These are phyloP conservation scores for Scomberomorus guttatus DNA, from an alignment of 2,797 vertebrate species.

Conservation along the genomic window DNA sequence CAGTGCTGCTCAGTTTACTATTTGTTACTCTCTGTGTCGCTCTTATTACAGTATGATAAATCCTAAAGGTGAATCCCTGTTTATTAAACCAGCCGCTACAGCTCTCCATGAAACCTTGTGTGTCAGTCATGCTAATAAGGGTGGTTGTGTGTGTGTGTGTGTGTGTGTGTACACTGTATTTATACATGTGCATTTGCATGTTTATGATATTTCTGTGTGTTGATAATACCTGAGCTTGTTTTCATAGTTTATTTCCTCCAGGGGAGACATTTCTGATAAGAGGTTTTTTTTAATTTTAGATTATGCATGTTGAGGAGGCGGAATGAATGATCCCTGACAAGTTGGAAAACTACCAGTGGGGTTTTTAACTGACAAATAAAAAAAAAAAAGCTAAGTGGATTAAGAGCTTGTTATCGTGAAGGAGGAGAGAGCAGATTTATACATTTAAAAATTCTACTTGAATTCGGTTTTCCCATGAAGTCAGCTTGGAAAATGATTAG, in stretches of 20 bases:
- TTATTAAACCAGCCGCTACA: slow-evolving; percentile 53
- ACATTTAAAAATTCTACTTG: slow-evolving; percentile 49
- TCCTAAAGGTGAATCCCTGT: slow-evolving; percentile 70
- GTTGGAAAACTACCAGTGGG: slow-evolving; percentile 42
- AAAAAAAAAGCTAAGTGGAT: slow-evolving; percentile 65
- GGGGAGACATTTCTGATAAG: slow-evolving; percentile 54
- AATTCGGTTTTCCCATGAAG: slow-evolving; percentile 45
- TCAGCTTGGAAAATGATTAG: slow-evolving; percentile 30
- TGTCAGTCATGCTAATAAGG: slow-evolving; percentile 11
- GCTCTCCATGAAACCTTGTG: slow-evolving; percentile 24
- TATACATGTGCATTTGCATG: slow-evolving; percentile 3
- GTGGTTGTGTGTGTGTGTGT: slow-evolving; percentile 14
- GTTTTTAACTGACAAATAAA: slow-evolving; percentile 53
- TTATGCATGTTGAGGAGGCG: slow-evolving; percentile 49
- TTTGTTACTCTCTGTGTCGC: slow-evolving; percentile 53
- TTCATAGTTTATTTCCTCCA: slow-evolving; percentile 47
- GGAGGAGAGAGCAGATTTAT: slow-evolving; percentile 55
- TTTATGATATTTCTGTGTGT: slow-evolving; percentile 20
- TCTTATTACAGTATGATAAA: slow-evolving; percentile 69
- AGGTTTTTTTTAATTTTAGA: slow-evolving; percentile 45
- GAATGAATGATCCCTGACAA: slow-evolving; percentile 61
- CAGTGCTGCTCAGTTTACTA: slow-evolving; percentile 52
- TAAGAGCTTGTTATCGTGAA: slow-evolving; percentile 67
- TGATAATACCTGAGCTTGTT: slow-evolving; percentile 23
- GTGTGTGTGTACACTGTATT: slow-evolving; percentile 23